These are phyloP conservation scores for Catharus minimus DNA, from an alignment of 2,113 vertebrate genomes.

Conservation along the genomic window DNA sequence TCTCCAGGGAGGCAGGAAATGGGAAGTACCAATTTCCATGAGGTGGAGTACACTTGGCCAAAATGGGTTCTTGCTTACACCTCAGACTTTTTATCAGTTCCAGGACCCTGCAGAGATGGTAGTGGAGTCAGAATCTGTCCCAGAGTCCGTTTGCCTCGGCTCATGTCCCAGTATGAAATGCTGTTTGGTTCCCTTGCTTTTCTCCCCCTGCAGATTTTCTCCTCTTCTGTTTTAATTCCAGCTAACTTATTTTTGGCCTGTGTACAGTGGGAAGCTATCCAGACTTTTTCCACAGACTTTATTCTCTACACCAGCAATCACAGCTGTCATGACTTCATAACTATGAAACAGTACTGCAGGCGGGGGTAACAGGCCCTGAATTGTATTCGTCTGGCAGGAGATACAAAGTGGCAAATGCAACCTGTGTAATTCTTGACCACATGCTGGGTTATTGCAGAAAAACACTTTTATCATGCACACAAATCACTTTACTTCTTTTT, in stretches of 20 bases:
- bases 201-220: neutral
- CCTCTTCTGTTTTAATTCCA: constrained; percentile 1
- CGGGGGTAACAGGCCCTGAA: constrained; percentile 54
- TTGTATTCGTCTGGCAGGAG: constrained; percentile 66
- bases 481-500: neutral
- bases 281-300: constrained; percentile 33
- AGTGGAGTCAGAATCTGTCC: neutral
- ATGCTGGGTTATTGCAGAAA: constrained; percentile 48
- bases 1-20: neutral
- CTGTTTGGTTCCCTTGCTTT: fast-evolving
- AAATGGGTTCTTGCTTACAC: neutral
- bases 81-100: neutral
- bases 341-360: constrained; percentile 58
- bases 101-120: neutral
- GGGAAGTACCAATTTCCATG: constrained; percentile 29
- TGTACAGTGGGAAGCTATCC: constrained; percentile 39
- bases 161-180: neutral
- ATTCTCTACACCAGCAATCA: neutral
- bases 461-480: constrained; percentile 48
- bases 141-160: neutral
- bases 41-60: neutral
- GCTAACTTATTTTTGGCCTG: constrained; percentile 35
- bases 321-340: constrained; percentile 79
- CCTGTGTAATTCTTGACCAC: constrained; percentile 48
- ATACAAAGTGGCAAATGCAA: constrained; percentile 57